These are phyloP conservation scores for Coenonympha glycerion DNA, from an alignment of 2,888 invertebrate species.

Conservation along the genomic window DNA sequence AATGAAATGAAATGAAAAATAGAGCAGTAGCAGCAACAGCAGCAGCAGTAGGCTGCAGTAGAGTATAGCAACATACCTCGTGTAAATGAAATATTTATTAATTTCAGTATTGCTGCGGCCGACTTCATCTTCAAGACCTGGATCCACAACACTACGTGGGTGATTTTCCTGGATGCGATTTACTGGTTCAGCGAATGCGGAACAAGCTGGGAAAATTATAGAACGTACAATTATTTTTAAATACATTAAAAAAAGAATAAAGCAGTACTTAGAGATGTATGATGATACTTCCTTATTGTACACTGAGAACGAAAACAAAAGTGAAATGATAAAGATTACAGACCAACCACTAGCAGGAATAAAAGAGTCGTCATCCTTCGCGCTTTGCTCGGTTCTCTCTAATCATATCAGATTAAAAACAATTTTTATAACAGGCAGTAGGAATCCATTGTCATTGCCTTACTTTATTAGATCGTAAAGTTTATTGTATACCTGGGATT, in stretches of 20 bases:
- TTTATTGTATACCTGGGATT: no score
- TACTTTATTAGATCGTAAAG: background rate
- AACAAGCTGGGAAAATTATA: background rate
- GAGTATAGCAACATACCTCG: slow-evolving; percentile 15
- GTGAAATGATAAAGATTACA: no score
- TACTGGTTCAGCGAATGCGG: background rate
- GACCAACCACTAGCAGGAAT: background rate
- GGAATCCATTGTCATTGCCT: background rate
- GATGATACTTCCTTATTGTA: no score
- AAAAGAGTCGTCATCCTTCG: background rate
- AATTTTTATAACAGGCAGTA: background rate
- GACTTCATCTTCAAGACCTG: background rate
- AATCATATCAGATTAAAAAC: background rate
- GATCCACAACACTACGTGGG: background rate
- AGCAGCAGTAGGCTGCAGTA: no score
- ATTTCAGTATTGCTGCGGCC: background rate
- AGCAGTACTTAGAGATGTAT: no score
- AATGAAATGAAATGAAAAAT: no score
- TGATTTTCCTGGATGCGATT: background rate
- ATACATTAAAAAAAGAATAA: background rate
- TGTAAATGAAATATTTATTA: background rate
- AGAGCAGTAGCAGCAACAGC: no score
- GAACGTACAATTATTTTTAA: no score
- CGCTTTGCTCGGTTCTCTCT: background rate
- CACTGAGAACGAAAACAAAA: background rate